Conservation (phyloP, 2,888 invertebrate genomes). For the Ypsolopha sequella region DNA sequence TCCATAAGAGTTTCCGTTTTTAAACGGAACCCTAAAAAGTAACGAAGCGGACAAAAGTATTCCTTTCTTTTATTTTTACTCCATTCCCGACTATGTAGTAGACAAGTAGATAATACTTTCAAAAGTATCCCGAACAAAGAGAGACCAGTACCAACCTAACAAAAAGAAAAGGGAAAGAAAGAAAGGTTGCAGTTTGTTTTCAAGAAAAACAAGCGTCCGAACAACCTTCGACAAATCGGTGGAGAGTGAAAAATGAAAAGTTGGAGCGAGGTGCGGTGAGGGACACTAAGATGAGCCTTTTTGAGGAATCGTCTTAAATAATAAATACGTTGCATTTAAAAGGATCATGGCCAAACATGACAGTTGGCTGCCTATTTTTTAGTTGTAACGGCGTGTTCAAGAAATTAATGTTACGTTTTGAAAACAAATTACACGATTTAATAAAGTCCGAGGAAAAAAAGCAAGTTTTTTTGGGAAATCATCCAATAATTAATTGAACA, state of each 20-base stretch:
- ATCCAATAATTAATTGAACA: too few species aligned
- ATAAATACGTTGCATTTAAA: too few species aligned
- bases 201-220: conserved; percentile 6
- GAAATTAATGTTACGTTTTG: too few species aligned
- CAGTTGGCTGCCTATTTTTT: too few species aligned
- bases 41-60: neutral
- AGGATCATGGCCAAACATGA: too few species aligned
- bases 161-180: conserved; percentile 10
- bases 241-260: conserved; percentile 15
- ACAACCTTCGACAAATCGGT: conserved; percentile 11
- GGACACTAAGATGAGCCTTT: neutral
- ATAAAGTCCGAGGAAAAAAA: too few species aligned
- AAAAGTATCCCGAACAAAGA: conserved; percentile 17
- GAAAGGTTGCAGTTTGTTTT: conserved; percentile 11
- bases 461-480: too few species aligned
- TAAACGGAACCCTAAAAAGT: neutral
- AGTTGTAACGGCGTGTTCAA: too few species aligned
- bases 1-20: neutral
- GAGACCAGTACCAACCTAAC: conserved; percentile 5
- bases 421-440: too few species aligned
- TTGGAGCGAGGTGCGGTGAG: conserved; percentile 11
- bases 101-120: conserved; percentile 13
- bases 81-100: neutral
- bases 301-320: neutral
- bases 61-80: neutral